Base-by-base conservation (phyloP, 2,113 vertebrate genomes). In the Kryptolebias marmoratus region DNA sequence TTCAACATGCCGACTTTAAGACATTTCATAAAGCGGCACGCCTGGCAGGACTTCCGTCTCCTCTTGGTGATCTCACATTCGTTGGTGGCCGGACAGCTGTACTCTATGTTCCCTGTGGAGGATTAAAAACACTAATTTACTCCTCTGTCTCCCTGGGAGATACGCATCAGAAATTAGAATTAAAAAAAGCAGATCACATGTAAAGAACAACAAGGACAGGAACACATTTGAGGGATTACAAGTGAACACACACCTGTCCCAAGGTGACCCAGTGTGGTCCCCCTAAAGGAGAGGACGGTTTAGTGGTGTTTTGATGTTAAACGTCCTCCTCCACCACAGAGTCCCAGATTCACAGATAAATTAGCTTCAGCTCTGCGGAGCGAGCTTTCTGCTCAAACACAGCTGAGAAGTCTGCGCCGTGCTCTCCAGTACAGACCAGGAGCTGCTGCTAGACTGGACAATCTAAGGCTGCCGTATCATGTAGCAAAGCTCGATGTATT, bases 1-100 rank as follows among this genome's bases (percentile, higher is more conserved):
- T 98, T 99, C 80, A 99, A 92, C 98, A 99, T 99, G 82, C 98
- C 98, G 65, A 99, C 98, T 96, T 98, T 98, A 85, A 99, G 96
- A 92, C 98, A 99, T 91, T 99, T 99, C 96, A 96, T 98, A 91
- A 99, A 99, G 87, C 98, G 97, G 75, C 98, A 99, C 74, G 97
- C 97, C 92, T 99, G 98, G 90, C 98, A 99, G 78, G 98, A 99
- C 80, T 99, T 99, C 91, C 98, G 96, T 88, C 98, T 96, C 86
- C 98, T 92, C 85, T 99, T 99, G 10, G 97, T 99, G 94, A 99
- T 99, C 93, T 99, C 97, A 64, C 98, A 99, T 82, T 99, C 97
- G 11, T 98, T 99, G 81, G 96, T 96, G 83, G 98, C 98, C 0
- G 98, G 98, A 89, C 98, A 99, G 94, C 97, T 99, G 94, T 99